Evolutionary conservation across 2,797 vertebrate genomes (phyloP), one percentile per base, ranked within the genome.

Genomic region (Paratrypauchen microcephalus): DNA sequence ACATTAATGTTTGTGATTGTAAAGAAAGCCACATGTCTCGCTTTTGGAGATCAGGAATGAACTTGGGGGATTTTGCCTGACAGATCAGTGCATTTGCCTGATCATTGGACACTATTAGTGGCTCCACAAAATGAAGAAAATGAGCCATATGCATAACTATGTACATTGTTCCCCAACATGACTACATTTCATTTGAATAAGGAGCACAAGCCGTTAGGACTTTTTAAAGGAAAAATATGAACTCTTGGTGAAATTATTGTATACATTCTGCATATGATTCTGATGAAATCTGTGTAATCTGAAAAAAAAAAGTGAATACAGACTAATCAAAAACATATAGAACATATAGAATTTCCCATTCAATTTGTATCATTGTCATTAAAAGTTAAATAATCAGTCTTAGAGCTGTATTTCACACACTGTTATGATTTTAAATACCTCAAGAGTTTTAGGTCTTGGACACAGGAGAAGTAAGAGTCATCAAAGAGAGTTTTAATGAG

Each of bases 1-100:
- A 80, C 85, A 74, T 84, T 82, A 71, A 82, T 87, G 85, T 84
- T 90, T 84, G 86, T 87, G 85, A 87, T 87, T 77, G 79, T 77
- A 82, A 85, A 85, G 78, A 73, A 83, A 86, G 72, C 79, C 84
- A 83, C 78, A 86, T 88, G 86, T 80, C 82, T 79, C 68, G 78
- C 74, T 81, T 86, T 83, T 68, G 79, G 1, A 55, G 52, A 69
- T 79, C 48, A 60, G 71, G 69, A 80, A 74, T 68, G 62, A 70
- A 48, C 9, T 68, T 75, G 26, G 64, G 69, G 64, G 62, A 69
- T n/a, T 71, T 74, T 78, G 70, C 63, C 47, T 74, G 68, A 76
- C 68, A 64, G 68, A 54, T 75, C 71, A 57, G 68, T 75, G 73
- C 65, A 85, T 89, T 87, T 79, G 75, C 89, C 84, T 76, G 78